Conservation (phyloP, 2,113 vertebrate species). For the Damaliscus lunatus region DNA sequence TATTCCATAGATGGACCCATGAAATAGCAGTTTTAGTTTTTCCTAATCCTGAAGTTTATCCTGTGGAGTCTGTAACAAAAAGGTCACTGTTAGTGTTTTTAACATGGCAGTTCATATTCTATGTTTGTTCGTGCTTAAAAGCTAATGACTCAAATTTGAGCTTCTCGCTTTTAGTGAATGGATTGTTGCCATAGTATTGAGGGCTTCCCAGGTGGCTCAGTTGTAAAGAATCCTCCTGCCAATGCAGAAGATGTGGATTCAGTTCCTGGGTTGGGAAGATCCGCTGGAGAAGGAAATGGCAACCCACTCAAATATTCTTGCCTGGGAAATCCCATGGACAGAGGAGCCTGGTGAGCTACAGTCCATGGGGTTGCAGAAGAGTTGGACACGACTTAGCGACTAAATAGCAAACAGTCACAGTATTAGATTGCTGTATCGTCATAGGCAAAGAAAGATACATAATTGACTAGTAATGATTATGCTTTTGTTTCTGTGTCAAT, state of each 20-base stretch:
- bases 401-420: neutral
- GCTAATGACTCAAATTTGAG: neutral
- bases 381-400: neutral
- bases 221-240: neutral
- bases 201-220: neutral
- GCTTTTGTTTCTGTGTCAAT: neutral
- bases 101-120: neutral
- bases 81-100: neutral
- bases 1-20: neutral
- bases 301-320: neutral
- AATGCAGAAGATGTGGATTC: neutral
- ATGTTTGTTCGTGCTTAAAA: constrained; percentile 6
- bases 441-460: neutral
- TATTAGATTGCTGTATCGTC: neutral
- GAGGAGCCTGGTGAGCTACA: neutral
- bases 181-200: neutral
- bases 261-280: neutral
- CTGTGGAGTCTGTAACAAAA: neutral
- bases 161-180: constrained; percentile 3
- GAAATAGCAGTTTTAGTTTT: neutral
- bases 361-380: neutral
- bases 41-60: neutral
- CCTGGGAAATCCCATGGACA: neutral
- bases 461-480: neutral
- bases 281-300: neutral